phyloP scores from a whole-genome alignment of 2,888 invertebrate genomes.

The Anoplius nigerrimus region DNA sequence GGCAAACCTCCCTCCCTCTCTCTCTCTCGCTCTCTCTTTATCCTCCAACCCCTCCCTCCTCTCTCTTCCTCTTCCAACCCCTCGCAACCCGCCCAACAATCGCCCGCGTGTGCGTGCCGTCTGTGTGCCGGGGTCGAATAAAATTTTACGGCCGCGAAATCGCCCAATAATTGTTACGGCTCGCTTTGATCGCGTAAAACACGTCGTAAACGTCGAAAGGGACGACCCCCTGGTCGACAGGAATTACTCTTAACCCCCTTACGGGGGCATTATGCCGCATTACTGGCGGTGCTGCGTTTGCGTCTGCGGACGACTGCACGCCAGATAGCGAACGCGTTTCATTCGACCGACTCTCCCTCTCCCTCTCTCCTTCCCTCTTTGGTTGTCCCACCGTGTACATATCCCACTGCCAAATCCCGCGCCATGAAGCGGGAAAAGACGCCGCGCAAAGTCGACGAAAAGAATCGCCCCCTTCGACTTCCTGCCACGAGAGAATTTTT shows the following conservation, averaged over 20 bases:
- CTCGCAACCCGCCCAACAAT: conserved; percentile 14
- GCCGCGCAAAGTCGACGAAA: conserved; percentile 23
- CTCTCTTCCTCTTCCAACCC: not conserved
- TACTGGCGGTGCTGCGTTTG: conserved; percentile 55
- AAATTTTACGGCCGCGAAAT: conserved; percentile 74
- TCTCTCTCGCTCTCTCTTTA: not conserved
- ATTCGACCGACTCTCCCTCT: not conserved
- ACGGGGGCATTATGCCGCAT: conserved; percentile 61
- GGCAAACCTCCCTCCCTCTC: not conserved
- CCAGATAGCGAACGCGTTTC: not conserved
- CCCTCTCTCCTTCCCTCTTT: not conserved
- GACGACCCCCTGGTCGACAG: conserved; percentile 59
- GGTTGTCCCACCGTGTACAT: not conserved
- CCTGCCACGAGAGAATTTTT: not conserved
- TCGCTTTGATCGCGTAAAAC: conserved; percentile 74
- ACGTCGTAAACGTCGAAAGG: conserved; percentile 73
- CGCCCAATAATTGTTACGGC: conserved; percentile 74
- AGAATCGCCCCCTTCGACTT: conserved; percentile 13
- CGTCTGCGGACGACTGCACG: conserved; percentile 29
- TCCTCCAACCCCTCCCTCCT: not conserved
- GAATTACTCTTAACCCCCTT: conserved; percentile 64
- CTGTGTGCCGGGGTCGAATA: conserved; percentile 60
- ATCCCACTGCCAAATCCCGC: conserved; percentile 30
- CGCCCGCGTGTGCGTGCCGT: conserved; percentile 18
- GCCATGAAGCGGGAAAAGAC: not conserved